phyloP scores from a whole-genome alignment of 2,797 vertebrate genomes.

The Tokudaia tokunoshimensis region DNA sequence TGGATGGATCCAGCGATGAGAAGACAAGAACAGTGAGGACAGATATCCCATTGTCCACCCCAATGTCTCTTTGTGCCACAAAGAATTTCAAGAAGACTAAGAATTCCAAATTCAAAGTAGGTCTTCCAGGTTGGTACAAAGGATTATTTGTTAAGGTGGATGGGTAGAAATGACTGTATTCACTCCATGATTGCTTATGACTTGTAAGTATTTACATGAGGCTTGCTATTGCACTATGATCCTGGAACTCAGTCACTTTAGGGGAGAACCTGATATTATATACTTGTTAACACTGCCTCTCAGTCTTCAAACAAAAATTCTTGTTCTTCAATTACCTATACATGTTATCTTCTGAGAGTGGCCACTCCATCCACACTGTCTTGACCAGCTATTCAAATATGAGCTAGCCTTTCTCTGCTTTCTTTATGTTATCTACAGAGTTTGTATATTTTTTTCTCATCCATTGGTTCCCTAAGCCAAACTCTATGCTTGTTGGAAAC shows the following conservation, averaged over 20 bases:
- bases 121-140: background rate
- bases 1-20: background rate
- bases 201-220: background rate
- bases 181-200: background rate
- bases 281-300: no score
- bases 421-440: background rate
- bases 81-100: background rate
- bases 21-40: background rate
- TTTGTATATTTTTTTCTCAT: background rate
- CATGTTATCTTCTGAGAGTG: background rate
- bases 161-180: background rate
- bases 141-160: background rate
- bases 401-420: background rate
- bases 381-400: background rate
- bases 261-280: fast-evolving
- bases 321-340: background rate
- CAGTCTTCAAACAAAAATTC: background rate
- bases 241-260: background rate
- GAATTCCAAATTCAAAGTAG: background rate
- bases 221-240: fast-evolving
- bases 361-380: background rate
- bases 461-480: no score
- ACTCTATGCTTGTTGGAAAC: background rate
- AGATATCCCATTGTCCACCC: background rate
- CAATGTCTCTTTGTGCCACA: background rate